A percentile compares a stretch with the other conserved stretches of the same genome.
Conservation (phyloP, 2,113 vertebrate species). For the Abramis brama region DNA sequence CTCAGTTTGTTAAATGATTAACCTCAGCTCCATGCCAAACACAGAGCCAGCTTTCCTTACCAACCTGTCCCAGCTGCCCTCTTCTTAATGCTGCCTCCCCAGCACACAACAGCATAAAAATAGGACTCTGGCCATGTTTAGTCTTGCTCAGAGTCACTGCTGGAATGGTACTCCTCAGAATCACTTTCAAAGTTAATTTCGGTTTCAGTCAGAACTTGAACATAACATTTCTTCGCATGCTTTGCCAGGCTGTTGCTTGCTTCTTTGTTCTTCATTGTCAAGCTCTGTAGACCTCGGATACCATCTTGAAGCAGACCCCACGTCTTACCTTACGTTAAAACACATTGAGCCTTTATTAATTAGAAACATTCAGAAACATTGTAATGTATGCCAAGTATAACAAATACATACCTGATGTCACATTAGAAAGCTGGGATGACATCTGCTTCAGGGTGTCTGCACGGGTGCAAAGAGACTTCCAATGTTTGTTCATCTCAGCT, state of each 20-base stretch:
- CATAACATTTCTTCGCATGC: slow-evolving; percentile 1
- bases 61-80: too few species aligned
- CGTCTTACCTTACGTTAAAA: neutral
- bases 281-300: neutral
- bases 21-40: too few species aligned
- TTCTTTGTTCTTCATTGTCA: neutral
- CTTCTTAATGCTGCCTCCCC: too few species aligned
- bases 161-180: neutral
- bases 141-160: slow-evolving; percentile 3
- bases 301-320: neutral
- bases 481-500: neutral
- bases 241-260: slow-evolving; percentile 11
- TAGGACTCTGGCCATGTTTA: neutral
- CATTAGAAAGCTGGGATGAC: neutral
- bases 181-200: neutral
- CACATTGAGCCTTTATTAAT: neutral
- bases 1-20: too few species aligned
- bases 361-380: neutral
- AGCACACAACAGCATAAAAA: too few species aligned
- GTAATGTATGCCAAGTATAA: neutral
- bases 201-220: slow-evolving; percentile 4
- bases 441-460: neutral
- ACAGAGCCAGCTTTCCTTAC: too few species aligned
- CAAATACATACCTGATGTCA: neutral
- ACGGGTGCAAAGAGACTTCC: neutral